Base-by-base conservation (phyloP, 2,797 vertebrate species). In the Cyprinodon diabolis region DNA sequence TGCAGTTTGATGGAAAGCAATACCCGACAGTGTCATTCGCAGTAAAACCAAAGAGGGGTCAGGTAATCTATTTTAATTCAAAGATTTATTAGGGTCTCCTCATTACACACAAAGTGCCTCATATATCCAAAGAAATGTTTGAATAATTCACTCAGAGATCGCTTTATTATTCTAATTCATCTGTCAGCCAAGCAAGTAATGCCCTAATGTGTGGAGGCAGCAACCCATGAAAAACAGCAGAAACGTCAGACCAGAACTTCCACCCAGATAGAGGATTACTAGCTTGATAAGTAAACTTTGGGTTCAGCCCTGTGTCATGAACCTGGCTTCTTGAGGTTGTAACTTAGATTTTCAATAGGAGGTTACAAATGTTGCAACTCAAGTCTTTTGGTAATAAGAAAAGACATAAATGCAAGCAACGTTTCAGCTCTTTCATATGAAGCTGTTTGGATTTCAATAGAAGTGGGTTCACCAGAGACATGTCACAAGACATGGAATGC, bases 91-190 rank as follows among this genome's bases (percentile, higher is more conserved):
- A 67, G 55, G 14, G 35, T 68, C 60, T 54, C n/a, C 10, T 70
- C 19, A 19, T 72, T 71, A 71, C 68, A 67, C 37, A 55, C 66
- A 77, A 54, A 72, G 63, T 60, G 65, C 55, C 56, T 23, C 70
- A 52, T 65, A 73, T 37, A 76, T 60, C 37, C 68, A 51, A 76
- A 45, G 58, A 70, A 25, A 68, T 52, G 35, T 66, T 71, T 70
- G n/a, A 77, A 77, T 74, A 74, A 74, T 62, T 77, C 56, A 62
- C 51, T 60, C 49, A 43, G n/a, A 74, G 69, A 77, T 68, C 19
- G 68, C 30, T 71, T 83, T 25, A 71, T 67, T 49, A 66, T 66
- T 69, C 37, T 47, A 69, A 76, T 69, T n/a, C 3, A 51, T 75
- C 56, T 68, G 66, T 77, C 69, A 76, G 69, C 63, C 15, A 57